Percentiles rank a stretch among this genome's conserved stretches.
phyloP scores from a whole-genome alignment of 1,140 invertebrate genomes.

The Centruroides sculpturatus region DNA sequence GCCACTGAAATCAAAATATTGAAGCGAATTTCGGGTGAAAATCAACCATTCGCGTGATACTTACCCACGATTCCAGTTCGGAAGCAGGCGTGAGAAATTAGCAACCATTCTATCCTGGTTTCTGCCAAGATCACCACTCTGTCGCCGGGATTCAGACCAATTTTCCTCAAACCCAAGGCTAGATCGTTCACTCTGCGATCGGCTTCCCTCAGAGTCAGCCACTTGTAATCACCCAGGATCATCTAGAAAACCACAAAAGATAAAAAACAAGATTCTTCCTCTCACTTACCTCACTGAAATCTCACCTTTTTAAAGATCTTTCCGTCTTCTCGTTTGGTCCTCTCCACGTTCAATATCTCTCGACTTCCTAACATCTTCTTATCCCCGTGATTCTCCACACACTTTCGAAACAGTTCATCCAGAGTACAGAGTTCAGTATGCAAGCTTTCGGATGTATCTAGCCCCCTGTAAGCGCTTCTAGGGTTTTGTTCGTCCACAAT shows the following conservation, averaged over 20 bases:
- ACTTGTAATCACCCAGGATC: conserved; percentile 83
- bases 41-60: background rate
- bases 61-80: conserved; percentile 11
- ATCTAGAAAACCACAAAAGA: conserved; percentile 39
- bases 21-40: background rate
- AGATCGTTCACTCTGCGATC: conserved; percentile 56
- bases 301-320: conserved; percentile 80
- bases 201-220: conserved; percentile 71
- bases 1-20: conserved; percentile 48
- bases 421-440: conserved; percentile 42
- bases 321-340: conserved; percentile 84
- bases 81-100: conserved; percentile 53
- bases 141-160: conserved; percentile 42
- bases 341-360: conserved; percentile 78
- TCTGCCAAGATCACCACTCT: conserved; percentile 94
- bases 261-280: no score
- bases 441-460: background rate
- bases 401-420: conserved; percentile 67
- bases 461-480: conserved; percentile 1
- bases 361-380: conserved; percentile 77
- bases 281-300: background rate
- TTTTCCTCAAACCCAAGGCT: conserved; percentile 52
- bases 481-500: conserved; percentile 5
- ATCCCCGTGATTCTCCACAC: conserved; percentile 49
- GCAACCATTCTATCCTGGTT: conserved; percentile 93